These are phyloP conservation scores for Drosophila emarginata DNA, from an alignment of 2,888 invertebrate genomes.

Conservation along the genomic window DNA sequence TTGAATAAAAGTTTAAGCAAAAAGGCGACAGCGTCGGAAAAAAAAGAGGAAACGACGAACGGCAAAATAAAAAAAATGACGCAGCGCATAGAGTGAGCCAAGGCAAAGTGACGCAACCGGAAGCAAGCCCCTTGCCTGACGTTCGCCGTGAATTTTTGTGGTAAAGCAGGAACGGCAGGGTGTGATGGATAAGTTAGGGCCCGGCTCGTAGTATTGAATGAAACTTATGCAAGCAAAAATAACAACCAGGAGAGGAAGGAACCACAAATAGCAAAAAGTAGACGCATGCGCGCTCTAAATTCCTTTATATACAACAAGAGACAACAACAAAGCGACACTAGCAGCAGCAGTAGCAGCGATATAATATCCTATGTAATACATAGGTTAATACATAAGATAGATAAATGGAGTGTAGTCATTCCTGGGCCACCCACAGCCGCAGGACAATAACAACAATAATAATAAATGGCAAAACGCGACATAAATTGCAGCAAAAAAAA, in stretches of 20 bases:
- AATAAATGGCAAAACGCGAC: conserved; percentile 34
- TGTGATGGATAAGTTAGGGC: conserved; percentile 13
- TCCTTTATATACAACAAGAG: conserved; percentile 33
- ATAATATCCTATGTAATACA: conserved; percentile 22
- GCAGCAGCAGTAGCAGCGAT: background rate
- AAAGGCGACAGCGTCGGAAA: conserved; percentile 26
- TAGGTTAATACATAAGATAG: conserved; percentile 27
- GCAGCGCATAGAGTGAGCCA: conserved; percentile 53
- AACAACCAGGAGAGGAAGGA: conserved; percentile 22
- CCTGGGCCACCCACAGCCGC: conserved; percentile 68
- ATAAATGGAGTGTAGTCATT: conserved; percentile 22
- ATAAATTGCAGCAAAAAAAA: conserved; percentile 54
- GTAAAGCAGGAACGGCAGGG: background rate
- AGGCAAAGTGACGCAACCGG: conserved; percentile 71
- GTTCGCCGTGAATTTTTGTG: background rate
- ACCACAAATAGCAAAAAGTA: conserved; percentile 12
- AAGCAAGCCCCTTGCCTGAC: conserved; percentile 36
- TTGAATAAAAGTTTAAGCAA: conserved; percentile 74
- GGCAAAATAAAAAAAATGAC: conserved; percentile 55
- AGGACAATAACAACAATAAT: conserved; percentile 40
- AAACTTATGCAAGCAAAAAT: conserved; percentile 49
- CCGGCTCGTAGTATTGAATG: conserved; percentile 61
- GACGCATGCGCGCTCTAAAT: conserved; percentile 65
- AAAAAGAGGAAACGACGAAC: conserved; percentile 8
- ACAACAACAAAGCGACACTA: background rate